Conservation (phyloP, 2,797 vertebrate species). For the Gymnocypris eckloni region DNA sequence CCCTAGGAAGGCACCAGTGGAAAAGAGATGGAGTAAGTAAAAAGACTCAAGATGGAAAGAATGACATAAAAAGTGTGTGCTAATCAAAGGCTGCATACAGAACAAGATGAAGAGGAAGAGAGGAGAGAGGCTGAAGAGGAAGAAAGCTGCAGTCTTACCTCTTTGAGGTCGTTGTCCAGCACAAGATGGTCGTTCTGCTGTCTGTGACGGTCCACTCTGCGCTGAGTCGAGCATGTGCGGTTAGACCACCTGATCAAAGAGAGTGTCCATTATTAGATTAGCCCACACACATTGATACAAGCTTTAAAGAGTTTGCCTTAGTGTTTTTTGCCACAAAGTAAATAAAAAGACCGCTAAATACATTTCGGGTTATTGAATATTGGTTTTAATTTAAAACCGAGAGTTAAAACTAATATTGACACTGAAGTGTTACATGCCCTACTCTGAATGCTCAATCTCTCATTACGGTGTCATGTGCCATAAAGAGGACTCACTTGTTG, state of each 20-base stretch:
- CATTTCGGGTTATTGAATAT: background rate
- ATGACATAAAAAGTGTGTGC: background rate
- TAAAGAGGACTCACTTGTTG: conserved; percentile 86
- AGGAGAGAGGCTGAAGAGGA: conserved; percentile 40
- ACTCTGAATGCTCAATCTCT: background rate
- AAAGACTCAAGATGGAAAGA: conserved; percentile 25
- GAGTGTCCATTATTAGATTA: conserved; percentile 12
- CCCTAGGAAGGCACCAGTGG: background rate
- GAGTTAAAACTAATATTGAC: background rate
- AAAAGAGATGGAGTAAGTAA: conserved; percentile 2
- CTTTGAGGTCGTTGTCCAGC: conserved; percentile 88
- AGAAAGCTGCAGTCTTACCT: conserved; percentile 70
- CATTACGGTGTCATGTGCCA: background rate
- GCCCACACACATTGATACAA: background rate
- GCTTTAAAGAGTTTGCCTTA: background rate
- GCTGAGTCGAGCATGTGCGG: conserved; percentile 83
- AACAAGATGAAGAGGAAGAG: conserved; percentile 23
- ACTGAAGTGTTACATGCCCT: background rate
- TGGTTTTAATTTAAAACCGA: background rate
- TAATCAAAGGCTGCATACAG: background rate
- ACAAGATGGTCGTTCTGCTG: conserved; percentile 82
- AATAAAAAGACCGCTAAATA: background rate
- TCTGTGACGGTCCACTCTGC: conserved; percentile 83
- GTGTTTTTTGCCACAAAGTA: background rate
- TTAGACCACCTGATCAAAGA: conserved; percentile 85